phyloP scores from a whole-genome alignment of 2,113 vertebrate genomes.

The Oncorhynchus masou region DNA sequence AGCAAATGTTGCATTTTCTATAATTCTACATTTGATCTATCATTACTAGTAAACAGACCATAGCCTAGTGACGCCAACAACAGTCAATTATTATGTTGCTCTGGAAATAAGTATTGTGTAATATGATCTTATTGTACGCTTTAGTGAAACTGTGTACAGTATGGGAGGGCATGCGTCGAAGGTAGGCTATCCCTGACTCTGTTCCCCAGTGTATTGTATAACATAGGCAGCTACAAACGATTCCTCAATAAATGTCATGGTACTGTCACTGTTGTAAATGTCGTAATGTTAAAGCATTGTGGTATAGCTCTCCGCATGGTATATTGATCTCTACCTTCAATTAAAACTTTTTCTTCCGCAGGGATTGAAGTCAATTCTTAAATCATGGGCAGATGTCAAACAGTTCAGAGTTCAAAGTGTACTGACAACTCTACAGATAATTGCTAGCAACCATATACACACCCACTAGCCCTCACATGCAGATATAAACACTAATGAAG shows the following conservation, averaged over 20 bases:
- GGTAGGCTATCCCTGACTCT: neutral
- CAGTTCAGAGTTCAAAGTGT: slow-evolving; percentile 50
- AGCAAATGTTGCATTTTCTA: neutral
- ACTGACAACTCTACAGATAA: slow-evolving; percentile 51
- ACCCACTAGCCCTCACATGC: neutral
- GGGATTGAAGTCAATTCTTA: neutral
- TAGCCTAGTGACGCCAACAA: neutral
- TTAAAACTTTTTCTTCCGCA: neutral
- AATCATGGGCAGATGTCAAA: slow-evolving; percentile 3
- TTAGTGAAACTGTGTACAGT: neutral
- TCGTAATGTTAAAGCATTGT: neutral
- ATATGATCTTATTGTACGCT: neutral
- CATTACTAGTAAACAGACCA: neutral
- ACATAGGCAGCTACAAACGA: too few species aligned
- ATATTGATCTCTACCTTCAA: neutral
- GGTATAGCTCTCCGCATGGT: neutral
- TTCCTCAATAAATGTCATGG: too few species aligned
- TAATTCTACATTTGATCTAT: neutral
- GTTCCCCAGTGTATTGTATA: neutral
- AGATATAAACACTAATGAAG: neutral
- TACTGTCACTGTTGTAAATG: neutral
- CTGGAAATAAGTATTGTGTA: neutral
- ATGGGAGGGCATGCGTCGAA: neutral
- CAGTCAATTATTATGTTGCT: neutral
- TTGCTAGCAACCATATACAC: slow-evolving; percentile 14